Base-by-base conservation (phyloP, 2,797 vertebrate genomes). In the Centroberyx gerrardi region DNA sequence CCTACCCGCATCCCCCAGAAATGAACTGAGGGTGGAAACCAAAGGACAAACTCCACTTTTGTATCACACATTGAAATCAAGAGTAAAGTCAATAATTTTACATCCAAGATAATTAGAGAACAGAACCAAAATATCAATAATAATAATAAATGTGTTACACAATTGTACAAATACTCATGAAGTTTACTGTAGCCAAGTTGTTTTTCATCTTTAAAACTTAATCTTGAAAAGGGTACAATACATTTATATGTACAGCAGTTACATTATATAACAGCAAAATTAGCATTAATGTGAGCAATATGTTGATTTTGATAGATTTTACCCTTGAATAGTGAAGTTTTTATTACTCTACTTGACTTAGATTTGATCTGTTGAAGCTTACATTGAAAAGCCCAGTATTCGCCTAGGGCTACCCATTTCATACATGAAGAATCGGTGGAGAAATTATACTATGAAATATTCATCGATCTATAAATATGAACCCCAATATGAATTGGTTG, bases 391-490 rank as follows among this genome's bases (percentile, higher is more conserved):
- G 28, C 27, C 53, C n/a, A 9, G 48, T n/a, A 51, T 51, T 51
- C 48, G 9, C 48, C n/a, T 51, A 22, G 48, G 48, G 48, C 18
- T 7, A 51, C 18, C 48, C 18, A 51, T 10, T 60, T 60, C 58
- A 48, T 48, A 22, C n/a, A 31, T 62, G 44, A 63, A 31, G 27
- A 63, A 28, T 15, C 33, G 28, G 42, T 63, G 14, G 8, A 42
- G 3, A 2, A 70, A 29, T 69, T 72, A 56, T 69, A 14, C 42
- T 27, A 72, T 81, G 12, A 76, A 81, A 71, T 73, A 77, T 79
- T 46, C 6, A 81, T 82, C n/a, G 0, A 31, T 56, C 36, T 6
- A 53, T 76, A 54, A 18, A 33, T 28, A 44, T 62, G 22, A 62
- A 28, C 14, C 60, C 36, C 13, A 38, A 62, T 63, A 67, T 46